Conservation (phyloP, 2,113 vertebrate species). For the Pluvialis apricaria region DNA sequence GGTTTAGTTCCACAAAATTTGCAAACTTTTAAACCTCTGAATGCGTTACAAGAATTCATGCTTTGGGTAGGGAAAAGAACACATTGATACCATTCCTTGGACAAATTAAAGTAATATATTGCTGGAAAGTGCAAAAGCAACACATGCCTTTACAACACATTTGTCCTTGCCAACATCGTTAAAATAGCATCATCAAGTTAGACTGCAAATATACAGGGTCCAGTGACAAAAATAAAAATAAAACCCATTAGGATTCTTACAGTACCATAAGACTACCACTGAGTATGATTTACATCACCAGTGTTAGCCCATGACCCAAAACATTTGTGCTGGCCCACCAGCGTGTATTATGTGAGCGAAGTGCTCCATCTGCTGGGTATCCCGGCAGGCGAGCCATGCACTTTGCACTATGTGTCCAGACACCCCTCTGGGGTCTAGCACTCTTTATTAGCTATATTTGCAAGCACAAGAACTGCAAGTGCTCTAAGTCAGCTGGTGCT, state of each 20-base stretch:
- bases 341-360: neutral
- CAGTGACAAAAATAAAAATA: neutral
- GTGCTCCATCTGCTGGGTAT: slow-evolving; percentile 61
- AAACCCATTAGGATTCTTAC: neutral
- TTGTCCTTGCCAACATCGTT: neutral
- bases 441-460: neutral
- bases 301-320: neutral
- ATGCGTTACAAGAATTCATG: neutral
- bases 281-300: neutral
- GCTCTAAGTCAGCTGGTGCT: neutral
- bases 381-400: neutral
- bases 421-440: neutral
- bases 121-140: neutral
- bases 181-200: neutral
- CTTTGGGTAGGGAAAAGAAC: neutral
- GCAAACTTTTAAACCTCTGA: neutral
- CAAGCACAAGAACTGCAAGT: neutral
- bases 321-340: neutral
- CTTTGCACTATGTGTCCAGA: neutral
- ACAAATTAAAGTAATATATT: neutral
- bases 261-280: neutral
- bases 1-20: neutral
- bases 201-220: neutral
- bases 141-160: neutral
- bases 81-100: neutral